Percentiles rank a stretch among this genome's conserved stretches.
phyloP scores from a whole-genome alignment of 2,797 vertebrate species.

The Loris lydekkerianus region DNA sequence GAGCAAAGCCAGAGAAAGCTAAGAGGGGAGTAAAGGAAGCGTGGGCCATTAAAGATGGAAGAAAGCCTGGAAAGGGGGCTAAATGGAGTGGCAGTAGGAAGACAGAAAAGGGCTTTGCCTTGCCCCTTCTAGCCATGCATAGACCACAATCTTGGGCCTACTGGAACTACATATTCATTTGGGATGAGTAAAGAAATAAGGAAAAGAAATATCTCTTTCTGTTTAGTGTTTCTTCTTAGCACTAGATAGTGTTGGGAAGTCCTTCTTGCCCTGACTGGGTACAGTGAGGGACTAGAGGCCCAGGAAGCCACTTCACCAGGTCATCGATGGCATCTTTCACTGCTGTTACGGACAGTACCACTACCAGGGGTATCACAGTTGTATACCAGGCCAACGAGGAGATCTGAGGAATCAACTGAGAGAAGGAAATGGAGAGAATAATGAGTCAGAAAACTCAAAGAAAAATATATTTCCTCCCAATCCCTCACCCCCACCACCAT shows the following conservation, averaged over 20 bases:
- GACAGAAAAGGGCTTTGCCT: neutral
- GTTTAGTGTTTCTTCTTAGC: neutral
- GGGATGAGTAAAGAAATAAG: constrained; percentile 3
- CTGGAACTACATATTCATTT: neutral
- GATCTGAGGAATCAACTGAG: constrained; percentile 94
- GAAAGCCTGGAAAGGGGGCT: neutral
- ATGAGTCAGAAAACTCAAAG: constrained; percentile 53
- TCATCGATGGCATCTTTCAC: constrained; percentile 96
- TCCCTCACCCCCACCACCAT: neutral
- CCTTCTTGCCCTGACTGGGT: neutral
- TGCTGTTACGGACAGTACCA: constrained; percentile 94
- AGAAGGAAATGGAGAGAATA: constrained; percentile 67
- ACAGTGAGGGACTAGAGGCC: neutral
- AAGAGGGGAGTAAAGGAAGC: neutral
- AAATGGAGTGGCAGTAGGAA: neutral
- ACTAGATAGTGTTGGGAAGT: neutral
- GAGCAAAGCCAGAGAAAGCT: neutral
- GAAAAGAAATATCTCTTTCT: neutral
- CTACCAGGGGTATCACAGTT: constrained; percentile 93
- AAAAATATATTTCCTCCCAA: neutral
- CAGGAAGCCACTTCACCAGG: constrained; percentile 89
- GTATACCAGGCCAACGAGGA: constrained; percentile 97
- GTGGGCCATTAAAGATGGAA: neutral
- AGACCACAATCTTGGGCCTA: neutral
- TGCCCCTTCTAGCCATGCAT: neutral